phyloP scores from a whole-genome alignment of 2,888 invertebrate species.

The Lysandra bellargus region DNA sequence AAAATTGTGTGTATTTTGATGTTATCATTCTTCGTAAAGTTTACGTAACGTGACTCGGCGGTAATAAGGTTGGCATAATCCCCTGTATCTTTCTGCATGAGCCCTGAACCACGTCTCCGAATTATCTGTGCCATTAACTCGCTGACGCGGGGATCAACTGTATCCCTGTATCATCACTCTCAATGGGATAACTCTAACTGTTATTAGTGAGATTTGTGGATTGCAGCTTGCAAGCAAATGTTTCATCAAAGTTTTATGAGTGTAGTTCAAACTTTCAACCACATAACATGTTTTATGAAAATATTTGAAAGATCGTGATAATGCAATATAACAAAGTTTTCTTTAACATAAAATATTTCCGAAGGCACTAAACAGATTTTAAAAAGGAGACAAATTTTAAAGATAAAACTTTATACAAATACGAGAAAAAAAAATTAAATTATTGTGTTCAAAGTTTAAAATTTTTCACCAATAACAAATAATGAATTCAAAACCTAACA shows the following conservation, averaged over 20 bases:
- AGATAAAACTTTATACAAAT: too few relatives aligned
- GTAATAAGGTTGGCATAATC: conserved; percentile 63
- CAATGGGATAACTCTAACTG: conserved; percentile 32
- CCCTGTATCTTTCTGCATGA: conserved; percentile 46
- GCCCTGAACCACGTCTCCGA: conserved; percentile 49
- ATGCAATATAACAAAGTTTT: too few relatives aligned
- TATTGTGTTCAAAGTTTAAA: too few relatives aligned
- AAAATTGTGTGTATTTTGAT: conserved; percentile 35
- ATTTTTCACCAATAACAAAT: neutral
- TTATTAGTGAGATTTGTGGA: neutral
- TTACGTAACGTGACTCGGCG: conserved; percentile 42
- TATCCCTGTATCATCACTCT: conserved; percentile 51
- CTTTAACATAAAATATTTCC: too few relatives aligned
- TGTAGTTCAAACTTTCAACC: too few relatives aligned
- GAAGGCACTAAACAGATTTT: too few relatives aligned
- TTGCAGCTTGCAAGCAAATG: neutral
- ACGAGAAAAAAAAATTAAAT: too few relatives aligned
- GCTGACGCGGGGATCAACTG: conserved; percentile 42
- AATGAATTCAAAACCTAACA: neutral
- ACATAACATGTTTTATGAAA: too few relatives aligned
- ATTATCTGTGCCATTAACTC: conserved; percentile 69
- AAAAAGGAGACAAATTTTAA: too few relatives aligned
- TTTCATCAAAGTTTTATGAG: neutral
- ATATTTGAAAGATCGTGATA: too few relatives aligned
- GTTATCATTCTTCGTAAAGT: conserved; percentile 41